phyloP scores from a whole-genome alignment of 2,113 vertebrate species.

The Oceanodroma tethys region DNA sequence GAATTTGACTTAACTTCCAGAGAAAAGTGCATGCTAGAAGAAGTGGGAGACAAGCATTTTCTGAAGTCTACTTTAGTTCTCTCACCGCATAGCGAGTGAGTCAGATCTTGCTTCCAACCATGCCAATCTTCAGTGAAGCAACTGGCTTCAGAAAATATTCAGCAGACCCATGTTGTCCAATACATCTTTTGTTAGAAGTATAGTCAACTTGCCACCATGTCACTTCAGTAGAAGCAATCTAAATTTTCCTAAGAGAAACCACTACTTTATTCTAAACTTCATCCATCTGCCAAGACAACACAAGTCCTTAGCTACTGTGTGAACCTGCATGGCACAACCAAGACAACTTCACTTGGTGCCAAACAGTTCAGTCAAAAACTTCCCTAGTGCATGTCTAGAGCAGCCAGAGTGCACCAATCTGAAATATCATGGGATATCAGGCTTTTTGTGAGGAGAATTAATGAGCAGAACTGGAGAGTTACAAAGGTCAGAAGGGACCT shows the following conservation, averaged over 20 bases:
- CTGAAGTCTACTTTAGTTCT: not conserved
- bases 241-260: not conserved
- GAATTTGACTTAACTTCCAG: not conserved
- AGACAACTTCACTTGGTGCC: not conserved
- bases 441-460: not conserved
- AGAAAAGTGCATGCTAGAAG: not conserved
- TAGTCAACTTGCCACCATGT: not conserved
- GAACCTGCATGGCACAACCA: not conserved
- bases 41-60: not conserved
- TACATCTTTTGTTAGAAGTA: not conserved
- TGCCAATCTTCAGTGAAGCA: not conserved
- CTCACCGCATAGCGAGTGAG: not conserved
- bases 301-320: not conserved
- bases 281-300: not conserved
- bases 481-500: not conserved
- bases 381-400: not conserved
- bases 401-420: not conserved
- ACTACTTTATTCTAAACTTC: not conserved
- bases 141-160: not conserved
- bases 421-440: not conserved
- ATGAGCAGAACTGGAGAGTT: not conserved
- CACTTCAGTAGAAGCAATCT: not conserved
- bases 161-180: not conserved
- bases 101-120: not conserved
- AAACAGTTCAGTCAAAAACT: not conserved